phyloP scores from a whole-genome alignment of 2,888 invertebrate genomes.

The Cylindroiulus punctatus region DNA sequence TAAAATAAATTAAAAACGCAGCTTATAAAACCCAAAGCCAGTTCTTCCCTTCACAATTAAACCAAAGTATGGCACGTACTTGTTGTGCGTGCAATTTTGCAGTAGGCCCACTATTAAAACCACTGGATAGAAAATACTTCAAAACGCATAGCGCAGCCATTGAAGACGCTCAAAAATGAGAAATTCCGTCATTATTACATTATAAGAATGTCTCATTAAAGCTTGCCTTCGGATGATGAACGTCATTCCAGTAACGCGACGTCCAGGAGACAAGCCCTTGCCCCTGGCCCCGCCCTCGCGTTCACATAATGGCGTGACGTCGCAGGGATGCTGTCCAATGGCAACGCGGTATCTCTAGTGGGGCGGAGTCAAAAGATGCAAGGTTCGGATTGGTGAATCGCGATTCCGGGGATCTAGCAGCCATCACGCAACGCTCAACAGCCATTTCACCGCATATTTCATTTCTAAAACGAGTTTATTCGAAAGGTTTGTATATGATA shows the following conservation, averaged over 20 bases:
- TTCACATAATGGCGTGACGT: constrained; percentile 29
- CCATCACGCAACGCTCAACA: neutral
- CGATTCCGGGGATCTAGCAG: constrained; percentile 9
- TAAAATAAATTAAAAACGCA: neutral
- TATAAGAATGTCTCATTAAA: constrained; percentile 40
- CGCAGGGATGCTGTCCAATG: neutral
- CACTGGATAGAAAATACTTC: neutral
- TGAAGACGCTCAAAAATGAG: constrained; percentile 36
- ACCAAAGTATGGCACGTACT: neutral
- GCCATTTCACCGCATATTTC: neutral
- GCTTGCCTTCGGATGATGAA: neutral
- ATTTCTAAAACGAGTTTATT: neutral
- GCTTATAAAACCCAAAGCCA: neutral
- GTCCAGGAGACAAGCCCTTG: neutral
- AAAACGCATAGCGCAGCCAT: constrained; percentile 26
- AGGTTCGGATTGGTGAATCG: neutral
- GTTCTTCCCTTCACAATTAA: neutral
- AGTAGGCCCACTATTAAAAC: neutral
- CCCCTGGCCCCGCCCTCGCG: neutral
- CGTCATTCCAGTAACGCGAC: neutral
- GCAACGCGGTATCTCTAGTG: neutral
- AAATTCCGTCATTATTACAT: constrained; percentile 43
- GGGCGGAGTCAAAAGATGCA: neutral
- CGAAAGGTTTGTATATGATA: neutral
- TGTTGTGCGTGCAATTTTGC: neutral